Percentiles rank a stretch among this genome's conserved stretches.
phyloP scores from a whole-genome alignment of 37 sponge, comb jelly and placozoan genomes.

The Mnemiopsis leidyi region DNA sequence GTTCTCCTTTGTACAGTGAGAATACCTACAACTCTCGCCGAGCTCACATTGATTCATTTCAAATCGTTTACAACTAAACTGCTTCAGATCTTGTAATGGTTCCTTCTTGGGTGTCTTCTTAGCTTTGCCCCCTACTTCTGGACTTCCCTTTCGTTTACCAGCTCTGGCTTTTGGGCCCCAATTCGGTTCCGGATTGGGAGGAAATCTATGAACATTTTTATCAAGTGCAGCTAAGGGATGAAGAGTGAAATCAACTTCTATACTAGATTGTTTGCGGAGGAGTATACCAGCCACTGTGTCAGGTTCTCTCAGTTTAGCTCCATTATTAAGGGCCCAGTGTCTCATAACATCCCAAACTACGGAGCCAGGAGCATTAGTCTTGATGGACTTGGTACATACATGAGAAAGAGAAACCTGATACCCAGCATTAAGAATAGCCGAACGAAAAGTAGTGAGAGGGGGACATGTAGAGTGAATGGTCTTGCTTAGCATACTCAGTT shows the following conservation, averaged over 20 bases:
- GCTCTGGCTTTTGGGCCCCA: constrained; percentile 98
- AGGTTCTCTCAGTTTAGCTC: constrained; percentile 70
- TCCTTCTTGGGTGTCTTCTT: constrained; percentile 57
- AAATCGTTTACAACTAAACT: constrained; percentile 71
- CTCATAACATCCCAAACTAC: constrained; percentile 97
- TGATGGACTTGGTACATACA: constrained; percentile 78
- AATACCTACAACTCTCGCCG: constrained; percentile 67
- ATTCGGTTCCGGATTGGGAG: constrained; percentile 90
- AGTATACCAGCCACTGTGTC: constrained; percentile 75
- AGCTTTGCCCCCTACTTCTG: constrained; percentile 65
- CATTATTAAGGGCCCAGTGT: constrained; percentile 71
- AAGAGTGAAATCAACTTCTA: neutral
- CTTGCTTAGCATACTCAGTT: constrained; percentile 72
- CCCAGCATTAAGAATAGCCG: constrained; percentile 89
- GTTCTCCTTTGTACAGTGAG: constrained; percentile 25
- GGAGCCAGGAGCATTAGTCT: constrained; percentile 85
- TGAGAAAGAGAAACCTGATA: constrained; percentile 88
- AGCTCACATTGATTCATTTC: constrained; percentile 65
- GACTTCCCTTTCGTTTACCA: constrained; percentile 73
- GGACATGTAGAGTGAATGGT: constrained; percentile 79
- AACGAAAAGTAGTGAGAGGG: constrained; percentile 70
- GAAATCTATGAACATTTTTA: constrained; percentile 75
- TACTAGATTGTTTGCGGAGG: constrained; percentile 78
- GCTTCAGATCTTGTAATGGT: constrained; percentile 36
- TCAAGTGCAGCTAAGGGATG: neutral